These are phyloP conservation scores for Bothrops jararaca DNA, from an alignment of 2,113 vertebrate genomes.

Conservation along the genomic window DNA sequence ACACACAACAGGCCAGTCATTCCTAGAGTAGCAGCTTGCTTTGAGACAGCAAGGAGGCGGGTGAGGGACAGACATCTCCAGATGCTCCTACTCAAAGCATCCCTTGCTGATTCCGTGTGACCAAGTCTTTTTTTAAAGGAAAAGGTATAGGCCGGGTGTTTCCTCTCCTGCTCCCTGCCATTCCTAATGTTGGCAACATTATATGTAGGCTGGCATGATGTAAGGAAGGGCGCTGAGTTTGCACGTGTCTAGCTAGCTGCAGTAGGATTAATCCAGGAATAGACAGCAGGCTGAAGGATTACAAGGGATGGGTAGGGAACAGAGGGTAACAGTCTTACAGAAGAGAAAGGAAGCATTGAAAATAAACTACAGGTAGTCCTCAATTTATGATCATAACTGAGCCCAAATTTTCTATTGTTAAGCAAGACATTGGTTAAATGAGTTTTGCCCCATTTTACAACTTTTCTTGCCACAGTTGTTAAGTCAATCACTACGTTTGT, in stretches of 20 bases:
- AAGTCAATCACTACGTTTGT: neutral
- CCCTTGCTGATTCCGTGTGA: neutral
- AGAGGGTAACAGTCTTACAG: neutral
- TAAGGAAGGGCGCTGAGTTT: neutral
- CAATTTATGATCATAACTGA: neutral
- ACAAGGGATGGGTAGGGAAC: neutral
- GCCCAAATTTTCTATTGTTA: neutral
- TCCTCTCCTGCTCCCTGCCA: neutral
- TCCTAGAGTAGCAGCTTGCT: neutral
- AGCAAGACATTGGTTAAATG: neutral
- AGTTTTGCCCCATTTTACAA: neutral
- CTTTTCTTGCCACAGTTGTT: neutral
- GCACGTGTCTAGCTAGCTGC: neutral
- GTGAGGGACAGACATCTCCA: neutral
- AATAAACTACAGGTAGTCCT: neutral
- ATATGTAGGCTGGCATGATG: neutral
- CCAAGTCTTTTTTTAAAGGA: neutral
- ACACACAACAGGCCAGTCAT: neutral
- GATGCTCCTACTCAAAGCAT: neutral
- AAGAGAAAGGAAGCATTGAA: neutral
- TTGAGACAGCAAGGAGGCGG: neutral
- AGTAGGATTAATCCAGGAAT: slow-evolving; percentile 20
- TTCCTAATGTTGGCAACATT: neutral
- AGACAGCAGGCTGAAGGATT: slow-evolving; percentile 17
- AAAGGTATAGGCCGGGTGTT: neutral